phyloP scores from a whole-genome alignment of 2,888 invertebrate species.

The Melanophora roralis region DNA sequence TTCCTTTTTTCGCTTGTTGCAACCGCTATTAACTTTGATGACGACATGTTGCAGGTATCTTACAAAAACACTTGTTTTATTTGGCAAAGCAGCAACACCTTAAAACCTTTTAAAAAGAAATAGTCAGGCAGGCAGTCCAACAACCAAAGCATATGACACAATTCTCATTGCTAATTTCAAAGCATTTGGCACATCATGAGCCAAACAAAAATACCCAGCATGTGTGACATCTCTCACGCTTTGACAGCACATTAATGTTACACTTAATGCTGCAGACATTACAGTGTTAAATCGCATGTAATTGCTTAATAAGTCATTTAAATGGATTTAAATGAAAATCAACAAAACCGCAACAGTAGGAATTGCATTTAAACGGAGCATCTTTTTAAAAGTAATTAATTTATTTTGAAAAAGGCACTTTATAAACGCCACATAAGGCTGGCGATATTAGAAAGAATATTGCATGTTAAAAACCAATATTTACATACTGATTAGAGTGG shows the following conservation, averaged over 20 bases:
- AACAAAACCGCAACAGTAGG: neutral
- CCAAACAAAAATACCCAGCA: conserved; percentile 36
- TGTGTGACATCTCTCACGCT: conserved; percentile 64
- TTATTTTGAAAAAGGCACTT: conserved; percentile 16
- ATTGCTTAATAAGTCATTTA: conserved; percentile 64
- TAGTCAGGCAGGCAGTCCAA: conserved; percentile 16
- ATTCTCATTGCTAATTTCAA: conserved; percentile 72
- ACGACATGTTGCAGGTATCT: conserved; percentile 35
- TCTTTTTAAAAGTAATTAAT: conserved; percentile 62
- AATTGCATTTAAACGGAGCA: neutral
- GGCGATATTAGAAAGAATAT: neutral
- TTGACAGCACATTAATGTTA: conserved; percentile 27
- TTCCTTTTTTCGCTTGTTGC: conserved; percentile 6
- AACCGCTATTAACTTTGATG: neutral
- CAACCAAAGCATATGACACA: conserved; percentile 72
- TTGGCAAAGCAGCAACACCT: conserved; percentile 43
- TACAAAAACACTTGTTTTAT: conserved; percentile 26
- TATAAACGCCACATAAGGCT: neutral
- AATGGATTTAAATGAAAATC: neutral
- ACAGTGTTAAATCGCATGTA: conserved; percentile 59
- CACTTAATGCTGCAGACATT: too few relatives aligned
- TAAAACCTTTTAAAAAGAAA: conserved; percentile 51
- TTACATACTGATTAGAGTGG: neutral
- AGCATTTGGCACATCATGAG: conserved; percentile 56
- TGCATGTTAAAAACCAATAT: conserved; percentile 33